Base-by-base conservation (phyloP, 2,888 invertebrate species). In the Conops quadrifasciatus region DNA sequence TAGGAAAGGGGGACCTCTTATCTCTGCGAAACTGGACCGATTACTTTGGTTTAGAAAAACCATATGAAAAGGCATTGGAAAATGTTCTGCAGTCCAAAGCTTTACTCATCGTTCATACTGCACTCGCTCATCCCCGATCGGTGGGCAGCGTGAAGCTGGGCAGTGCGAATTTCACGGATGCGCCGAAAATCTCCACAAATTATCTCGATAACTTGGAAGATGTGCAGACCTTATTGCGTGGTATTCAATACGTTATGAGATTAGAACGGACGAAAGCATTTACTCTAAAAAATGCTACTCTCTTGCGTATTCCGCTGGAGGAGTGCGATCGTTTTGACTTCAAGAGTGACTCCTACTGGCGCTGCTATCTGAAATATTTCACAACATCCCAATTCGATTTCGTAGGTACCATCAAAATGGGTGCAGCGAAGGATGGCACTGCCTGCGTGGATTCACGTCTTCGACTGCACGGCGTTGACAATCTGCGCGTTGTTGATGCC, bases 391-490 rank as follows among this genome's bases (percentile, higher is more conserved):
- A 91, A 65, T 93, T 91, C 78, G 91, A 92, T 80, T 91, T 90
- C 0, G 86, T 88, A 0, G 90, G 92, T 0, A 92, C 93, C 0
- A 90, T 90, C 67, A 91, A 91, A 79, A 92, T 94, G 93, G 93
- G 92, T 0, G 89, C 91, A 0, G 75, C 75, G 0, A 80, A 79
- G 0, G 91, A 91, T 82, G 84, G 86, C 0, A 86, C 83, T 1
- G 88, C 93, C 0, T 94, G 94, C 0, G 92, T 94, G 0, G 90
- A 91, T 81, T 88, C 90, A 0, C 83, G 90, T 56, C 82, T 93
- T 2, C 88, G 87, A 73, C 90, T 93, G 0, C 88, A 91, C 71
- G 91, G 91, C 0, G 86, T 92, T 0, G 81, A 87, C 19, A 89
- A 89, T 13, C 84, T 93, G 1, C 87, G 93, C 49, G 91, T 93